phyloP scores from a whole-genome alignment of 2,113 vertebrate species.

The Orthonyx spaldingii region DNA sequence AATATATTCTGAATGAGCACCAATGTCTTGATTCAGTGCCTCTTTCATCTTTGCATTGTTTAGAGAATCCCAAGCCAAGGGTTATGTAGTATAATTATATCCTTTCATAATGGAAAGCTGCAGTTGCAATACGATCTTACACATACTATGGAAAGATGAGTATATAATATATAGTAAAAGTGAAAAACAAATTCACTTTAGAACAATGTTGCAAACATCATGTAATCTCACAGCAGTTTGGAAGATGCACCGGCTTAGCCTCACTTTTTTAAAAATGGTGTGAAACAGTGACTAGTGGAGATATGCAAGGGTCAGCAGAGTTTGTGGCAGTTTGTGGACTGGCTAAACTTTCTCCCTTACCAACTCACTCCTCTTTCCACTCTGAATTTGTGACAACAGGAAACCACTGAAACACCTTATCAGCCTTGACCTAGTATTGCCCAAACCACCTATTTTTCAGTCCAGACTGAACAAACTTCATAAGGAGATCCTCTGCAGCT shows the following conservation, averaged over 20 bases:
- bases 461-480: neutral
- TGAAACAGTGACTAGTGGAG: neutral
- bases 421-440: neutral
- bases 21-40: neutral
- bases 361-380: neutral
- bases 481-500: neutral
- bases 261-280: neutral
- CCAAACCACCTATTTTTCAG: neutral
- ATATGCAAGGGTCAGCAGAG: neutral
- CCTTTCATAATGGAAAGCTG: neutral
- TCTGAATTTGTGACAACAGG: neutral
- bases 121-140: neutral
- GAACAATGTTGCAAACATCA: neutral
- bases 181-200: neutral
- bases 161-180: neutral
- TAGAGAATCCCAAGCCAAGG: neutral
- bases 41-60: neutral
- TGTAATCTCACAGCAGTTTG: neutral
- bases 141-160: neutral
- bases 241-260: neutral
- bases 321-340: neutral
- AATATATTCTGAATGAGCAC: neutral
- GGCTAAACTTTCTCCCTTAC: neutral
- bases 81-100: neutral
- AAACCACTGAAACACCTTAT: neutral